phyloP scores from a whole-genome alignment of 2,888 invertebrate genomes.

The Drosophila rellima region DNA sequence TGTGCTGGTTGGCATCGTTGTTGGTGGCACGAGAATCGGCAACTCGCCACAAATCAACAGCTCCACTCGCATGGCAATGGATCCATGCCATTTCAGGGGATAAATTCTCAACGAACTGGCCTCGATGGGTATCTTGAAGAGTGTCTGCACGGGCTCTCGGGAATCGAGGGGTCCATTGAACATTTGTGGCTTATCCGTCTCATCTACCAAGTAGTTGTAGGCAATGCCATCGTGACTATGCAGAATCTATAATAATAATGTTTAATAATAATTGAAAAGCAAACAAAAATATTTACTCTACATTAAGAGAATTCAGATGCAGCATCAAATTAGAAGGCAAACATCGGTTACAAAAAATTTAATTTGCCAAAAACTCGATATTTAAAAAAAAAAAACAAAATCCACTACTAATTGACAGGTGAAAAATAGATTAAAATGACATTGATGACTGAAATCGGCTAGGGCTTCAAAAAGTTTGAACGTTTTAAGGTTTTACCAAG shows the following conservation, averaged over 20 bases:
- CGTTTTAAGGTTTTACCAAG: too few species aligned
- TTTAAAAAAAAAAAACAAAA: too few species aligned
- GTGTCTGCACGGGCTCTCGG: conserved; percentile 87
- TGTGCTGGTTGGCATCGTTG: conserved; percentile 49
- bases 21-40: conserved; percentile 9
- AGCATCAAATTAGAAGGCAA: too few species aligned
- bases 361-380: too few species aligned
- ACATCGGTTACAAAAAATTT: too few species aligned
- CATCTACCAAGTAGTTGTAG: conserved; percentile 88
- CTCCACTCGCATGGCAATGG: conserved; percentile 90
- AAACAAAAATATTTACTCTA: not conserved
- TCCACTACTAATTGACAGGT: too few species aligned
- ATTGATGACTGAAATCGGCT: too few species aligned
- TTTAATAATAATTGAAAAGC: not conserved
- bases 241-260: conserved; percentile 81
- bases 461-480: too few species aligned
- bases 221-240: conserved; percentile 89
- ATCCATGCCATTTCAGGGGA: conserved; percentile 92
- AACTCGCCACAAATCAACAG: conserved; percentile 89
- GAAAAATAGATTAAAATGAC: too few species aligned
- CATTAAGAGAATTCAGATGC: too few species aligned
- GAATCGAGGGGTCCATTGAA: conserved; percentile 91
- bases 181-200: conserved; percentile 87
- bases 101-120: conserved; percentile 90
- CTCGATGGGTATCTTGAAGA: conserved; percentile 91